A percentile compares a stretch with the other conserved stretches of the same genome.
phyloP scores from a whole-genome alignment of 2,113 vertebrate species.

The Trogon melanurus region DNA sequence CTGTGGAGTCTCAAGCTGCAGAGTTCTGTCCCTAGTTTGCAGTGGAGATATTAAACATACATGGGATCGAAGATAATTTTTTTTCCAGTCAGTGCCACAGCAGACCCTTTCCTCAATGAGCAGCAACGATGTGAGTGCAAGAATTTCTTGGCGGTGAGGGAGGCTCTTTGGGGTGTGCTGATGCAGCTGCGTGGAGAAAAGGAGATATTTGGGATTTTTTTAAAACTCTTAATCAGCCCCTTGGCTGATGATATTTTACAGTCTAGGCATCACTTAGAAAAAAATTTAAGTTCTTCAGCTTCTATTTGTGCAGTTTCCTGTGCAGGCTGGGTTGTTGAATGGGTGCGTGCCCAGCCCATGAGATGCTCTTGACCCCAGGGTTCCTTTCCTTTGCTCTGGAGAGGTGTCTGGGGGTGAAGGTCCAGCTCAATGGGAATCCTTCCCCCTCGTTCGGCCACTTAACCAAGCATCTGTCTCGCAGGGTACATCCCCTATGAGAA shows the following conservation, averaged over 20 bases:
- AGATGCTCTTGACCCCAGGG: fast-evolving
- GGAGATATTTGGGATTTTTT: fast-evolving
- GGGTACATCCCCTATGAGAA: background rate
- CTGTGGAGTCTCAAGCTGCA: fast-evolving
- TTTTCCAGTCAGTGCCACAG: background rate
- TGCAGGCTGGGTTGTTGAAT: fast-evolving
- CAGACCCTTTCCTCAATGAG: background rate
- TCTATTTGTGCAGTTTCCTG: fast-evolving
- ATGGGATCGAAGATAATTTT: fast-evolving
- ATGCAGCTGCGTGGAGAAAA: background rate
- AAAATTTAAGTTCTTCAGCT: no score
- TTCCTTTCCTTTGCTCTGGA: fast-evolving
- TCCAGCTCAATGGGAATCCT: fast-evolving
- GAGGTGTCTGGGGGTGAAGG: fast-evolving
- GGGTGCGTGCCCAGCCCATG: fast-evolving
- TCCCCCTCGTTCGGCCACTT: fast-evolving
- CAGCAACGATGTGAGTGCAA: fast-evolving
- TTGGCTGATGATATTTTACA: background rate
- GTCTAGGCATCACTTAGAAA: fast-evolving
- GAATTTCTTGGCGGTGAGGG: background rate
- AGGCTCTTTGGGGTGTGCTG: background rate
- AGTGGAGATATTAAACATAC: background rate
- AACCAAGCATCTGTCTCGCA: background rate
- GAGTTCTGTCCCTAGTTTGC: background rate
- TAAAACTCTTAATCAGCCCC: no score